Base-by-base conservation (phyloP, 2,113 vertebrate species). In the Microtus ochrogaster region DNA sequence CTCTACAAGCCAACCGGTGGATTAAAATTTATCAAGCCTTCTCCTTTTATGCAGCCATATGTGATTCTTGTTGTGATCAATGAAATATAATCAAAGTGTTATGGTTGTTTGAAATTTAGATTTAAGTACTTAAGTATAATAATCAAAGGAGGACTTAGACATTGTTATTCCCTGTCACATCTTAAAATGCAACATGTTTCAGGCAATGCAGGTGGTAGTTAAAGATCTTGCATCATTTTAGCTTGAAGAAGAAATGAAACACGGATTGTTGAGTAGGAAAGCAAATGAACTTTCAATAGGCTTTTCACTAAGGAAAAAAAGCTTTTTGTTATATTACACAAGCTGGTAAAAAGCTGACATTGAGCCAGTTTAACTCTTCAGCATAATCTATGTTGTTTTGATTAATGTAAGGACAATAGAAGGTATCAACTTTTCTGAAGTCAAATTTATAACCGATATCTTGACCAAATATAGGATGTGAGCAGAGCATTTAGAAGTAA, bases 321-420 rank as follows among this genome's bases (percentile, higher is more conserved):
- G 26, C 13, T 36, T 49, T 73, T 84, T 83, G 5, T 95, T 70
- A 63, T 72, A 12, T 78, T 39, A 26, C 47, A 41, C 13, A 52
- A 86, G 44, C 72, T 82, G 22, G 9, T 82, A 82, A 73, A 63
- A 7, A 77, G 44, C 24, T 86, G 66, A 77, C n/a, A 78, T 78
- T 72, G 26, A 70, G 6, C 11, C 26, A 68, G 61, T 63, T 86
- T 82, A 66, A 86, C 93, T 1, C 65, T 91, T 24, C 12, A 36
- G 24, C 0, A 74, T 84, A 68, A 68, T 33, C n/a, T 90, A n/a
- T 87, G 9, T n/a, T 72, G 26, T 88, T 17, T 30, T 72, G 24
- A 82, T 65, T 88, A 73, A 85, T 86, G 73, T 55, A 78, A 96
- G 11, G 7, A 73, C 1, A 66, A 55, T 30, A 92, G 47, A 95